Conservation (phyloP, 2,113 vertebrate species). For the Oceanodroma tethys region DNA sequence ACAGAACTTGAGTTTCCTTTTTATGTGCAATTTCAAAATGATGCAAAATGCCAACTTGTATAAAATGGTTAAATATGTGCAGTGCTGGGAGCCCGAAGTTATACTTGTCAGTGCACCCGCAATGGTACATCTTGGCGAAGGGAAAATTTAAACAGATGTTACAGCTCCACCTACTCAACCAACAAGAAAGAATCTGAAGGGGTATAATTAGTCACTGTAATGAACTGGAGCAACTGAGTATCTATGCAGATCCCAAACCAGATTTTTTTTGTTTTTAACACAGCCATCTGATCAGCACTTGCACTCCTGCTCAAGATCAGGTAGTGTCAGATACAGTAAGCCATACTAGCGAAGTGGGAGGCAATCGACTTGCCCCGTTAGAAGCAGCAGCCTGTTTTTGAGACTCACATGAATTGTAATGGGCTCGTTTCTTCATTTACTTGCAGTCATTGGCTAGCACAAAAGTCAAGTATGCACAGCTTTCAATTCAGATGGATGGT, state of each 20-base stretch:
- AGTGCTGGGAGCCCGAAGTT: neutral
- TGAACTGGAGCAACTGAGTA: neutral
- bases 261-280: neutral
- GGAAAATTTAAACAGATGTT: neutral
- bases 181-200: neutral
- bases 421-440: neutral
- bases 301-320: neutral
- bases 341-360: neutral
- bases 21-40: neutral
- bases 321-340: neutral
- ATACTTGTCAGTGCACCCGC: neutral
- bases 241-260: neutral
- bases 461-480: neutral
- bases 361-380: neutral
- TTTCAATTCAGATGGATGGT: neutral
- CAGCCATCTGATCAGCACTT: neutral
- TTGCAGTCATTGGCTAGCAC: neutral
- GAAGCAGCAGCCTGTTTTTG: neutral
- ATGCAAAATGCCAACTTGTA: neutral
- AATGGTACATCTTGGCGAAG: neutral
- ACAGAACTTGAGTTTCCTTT: neutral
- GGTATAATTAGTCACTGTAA: neutral
- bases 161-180: constrained; percentile 13
- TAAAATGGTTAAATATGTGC: neutral
- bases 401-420: neutral